Conservation (phyloP, 2,113 vertebrate genomes). For the Tympanuchus pallidicinctus region DNA sequence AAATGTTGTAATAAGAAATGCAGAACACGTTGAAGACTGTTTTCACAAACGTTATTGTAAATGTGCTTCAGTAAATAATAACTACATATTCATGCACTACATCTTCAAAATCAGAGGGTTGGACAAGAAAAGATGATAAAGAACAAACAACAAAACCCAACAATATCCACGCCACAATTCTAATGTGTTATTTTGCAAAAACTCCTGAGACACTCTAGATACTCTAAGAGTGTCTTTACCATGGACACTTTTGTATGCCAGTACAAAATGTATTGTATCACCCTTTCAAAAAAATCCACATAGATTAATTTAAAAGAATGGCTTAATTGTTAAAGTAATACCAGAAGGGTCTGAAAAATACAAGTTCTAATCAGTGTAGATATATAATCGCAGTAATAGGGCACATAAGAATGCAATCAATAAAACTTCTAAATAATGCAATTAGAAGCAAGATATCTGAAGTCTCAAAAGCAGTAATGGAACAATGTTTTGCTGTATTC, state of each 20-base stretch:
- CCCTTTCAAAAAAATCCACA: neutral
- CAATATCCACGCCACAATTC: neutral
- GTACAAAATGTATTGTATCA: neutral
- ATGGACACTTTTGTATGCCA: neutral
- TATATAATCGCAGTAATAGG: neutral
- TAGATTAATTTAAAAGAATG: neutral
- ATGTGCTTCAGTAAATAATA: neutral
- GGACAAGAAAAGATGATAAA: neutral
- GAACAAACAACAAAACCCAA: neutral
- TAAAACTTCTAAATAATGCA: neutral
- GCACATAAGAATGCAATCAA: neutral
- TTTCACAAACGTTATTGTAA: neutral
- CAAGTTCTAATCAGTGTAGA: neutral
- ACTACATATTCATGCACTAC: neutral
- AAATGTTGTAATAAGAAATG: neutral
- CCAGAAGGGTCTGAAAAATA: neutral
- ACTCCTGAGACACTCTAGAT: neutral
- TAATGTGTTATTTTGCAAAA: no score
- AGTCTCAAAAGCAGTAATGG: neutral
- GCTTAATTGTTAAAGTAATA: neutral
- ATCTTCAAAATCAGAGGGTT: neutral
- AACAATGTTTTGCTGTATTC: neutral
- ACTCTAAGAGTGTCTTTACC: neutral
- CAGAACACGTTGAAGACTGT: neutral
- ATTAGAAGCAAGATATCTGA: neutral